These are phyloP conservation scores for Cepphus grylle DNA, from an alignment of 2,113 vertebrate genomes.

Conservation along the genomic window DNA sequence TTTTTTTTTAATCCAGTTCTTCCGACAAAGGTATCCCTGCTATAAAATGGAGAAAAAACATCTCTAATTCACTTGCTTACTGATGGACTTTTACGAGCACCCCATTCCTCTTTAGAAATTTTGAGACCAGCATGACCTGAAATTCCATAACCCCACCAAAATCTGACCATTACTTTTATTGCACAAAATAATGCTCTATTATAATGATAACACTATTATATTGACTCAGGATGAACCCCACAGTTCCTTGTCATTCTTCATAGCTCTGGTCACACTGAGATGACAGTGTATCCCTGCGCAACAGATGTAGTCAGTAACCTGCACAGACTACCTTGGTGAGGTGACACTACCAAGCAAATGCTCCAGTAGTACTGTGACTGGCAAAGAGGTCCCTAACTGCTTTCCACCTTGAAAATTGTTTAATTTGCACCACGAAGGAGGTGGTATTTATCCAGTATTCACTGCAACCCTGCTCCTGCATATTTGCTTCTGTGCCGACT, in stretches of 20 bases:
- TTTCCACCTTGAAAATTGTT: background rate
- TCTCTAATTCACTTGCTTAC: background rate
- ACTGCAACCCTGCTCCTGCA: background rate
- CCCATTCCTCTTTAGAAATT: background rate
- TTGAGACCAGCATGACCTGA: background rate
- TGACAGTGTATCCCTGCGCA: background rate
- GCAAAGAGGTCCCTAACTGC: background rate
- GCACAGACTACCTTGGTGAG: background rate
- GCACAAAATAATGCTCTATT: background rate
- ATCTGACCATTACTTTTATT: background rate
- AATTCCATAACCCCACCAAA: background rate
- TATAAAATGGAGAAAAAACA: background rate
- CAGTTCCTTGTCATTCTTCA: background rate
- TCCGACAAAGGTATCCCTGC: background rate
- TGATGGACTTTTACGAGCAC: background rate
- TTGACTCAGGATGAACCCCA: background rate
- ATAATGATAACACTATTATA: background rate
- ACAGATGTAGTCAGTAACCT: background rate
- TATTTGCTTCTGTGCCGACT: background rate
- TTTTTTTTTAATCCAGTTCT: background rate
- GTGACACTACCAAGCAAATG: background rate
- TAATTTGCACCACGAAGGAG: background rate
- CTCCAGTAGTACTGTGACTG: background rate
- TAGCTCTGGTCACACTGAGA: background rate
- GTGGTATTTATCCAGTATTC: background rate